Percentiles rank a stretch among this genome's conserved stretches.
These are phyloP conservation scores for Andinoacara biseriatus DNA, from an alignment of 2,113 vertebrate species.

Conservation along the genomic window DNA sequence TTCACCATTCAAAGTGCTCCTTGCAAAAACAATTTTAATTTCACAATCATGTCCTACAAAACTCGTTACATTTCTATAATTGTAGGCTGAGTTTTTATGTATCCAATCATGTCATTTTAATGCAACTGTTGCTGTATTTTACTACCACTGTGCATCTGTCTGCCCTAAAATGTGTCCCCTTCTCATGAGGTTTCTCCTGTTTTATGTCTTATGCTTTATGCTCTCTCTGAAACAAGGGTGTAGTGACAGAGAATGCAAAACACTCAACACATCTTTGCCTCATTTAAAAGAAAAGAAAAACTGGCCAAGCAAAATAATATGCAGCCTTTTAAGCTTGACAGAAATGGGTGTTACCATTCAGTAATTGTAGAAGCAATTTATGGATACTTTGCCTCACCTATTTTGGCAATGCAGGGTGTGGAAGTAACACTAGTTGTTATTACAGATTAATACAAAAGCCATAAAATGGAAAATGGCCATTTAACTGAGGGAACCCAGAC, in stretches of 20 bases:
- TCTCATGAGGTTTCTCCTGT: not conserved
- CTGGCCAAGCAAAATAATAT: not conserved
- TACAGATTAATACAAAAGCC: not conserved
- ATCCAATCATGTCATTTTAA: not conserved
- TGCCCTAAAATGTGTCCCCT: not conserved
- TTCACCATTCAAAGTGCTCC: not conserved
- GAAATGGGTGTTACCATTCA: constrained; percentile 8
- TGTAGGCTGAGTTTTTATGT: not conserved
- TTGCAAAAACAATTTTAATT: not conserved
- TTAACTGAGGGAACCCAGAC: not conserved
- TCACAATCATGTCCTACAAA: not conserved
- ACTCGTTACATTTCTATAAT: not conserved
- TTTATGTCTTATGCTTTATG: not conserved
- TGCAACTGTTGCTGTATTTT: not conserved
- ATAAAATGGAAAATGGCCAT: not conserved
- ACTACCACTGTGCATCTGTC: not conserved
- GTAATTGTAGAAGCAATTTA: not conserved
- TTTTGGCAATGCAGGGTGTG: constrained; percentile 21
- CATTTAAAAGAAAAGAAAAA: not conserved
- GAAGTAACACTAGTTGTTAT: not conserved
- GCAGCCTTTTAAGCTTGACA: not conserved
- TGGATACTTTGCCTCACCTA: not conserved
- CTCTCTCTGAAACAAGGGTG: not conserved
- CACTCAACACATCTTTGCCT: not conserved
- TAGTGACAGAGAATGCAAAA: not conserved